phyloP scores from a whole-genome alignment of 2,888 invertebrate species.

The Drosophila pseudotakahashii region DNA sequence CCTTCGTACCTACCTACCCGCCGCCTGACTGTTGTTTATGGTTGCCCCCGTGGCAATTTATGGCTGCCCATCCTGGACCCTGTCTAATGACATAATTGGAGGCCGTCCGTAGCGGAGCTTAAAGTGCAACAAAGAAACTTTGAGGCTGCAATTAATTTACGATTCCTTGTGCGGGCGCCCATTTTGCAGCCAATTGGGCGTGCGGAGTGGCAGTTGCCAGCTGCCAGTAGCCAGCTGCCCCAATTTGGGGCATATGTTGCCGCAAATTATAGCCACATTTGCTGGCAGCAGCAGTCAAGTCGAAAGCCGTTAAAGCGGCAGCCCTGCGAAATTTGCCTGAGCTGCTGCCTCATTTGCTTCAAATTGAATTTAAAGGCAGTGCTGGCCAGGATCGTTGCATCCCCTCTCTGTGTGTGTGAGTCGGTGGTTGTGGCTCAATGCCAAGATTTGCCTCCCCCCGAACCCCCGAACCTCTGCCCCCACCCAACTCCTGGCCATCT shows the following conservation, averaged over 20 bases:
- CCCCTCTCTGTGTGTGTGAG: conserved; percentile 55
- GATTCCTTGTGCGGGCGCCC: conserved; percentile 48
- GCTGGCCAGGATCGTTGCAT: conserved; percentile 23
- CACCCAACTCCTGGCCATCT: conserved; percentile 9
- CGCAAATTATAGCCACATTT: conserved; percentile 55
- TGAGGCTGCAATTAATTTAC: conserved; percentile 59
- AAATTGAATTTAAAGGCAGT: conserved; percentile 68
- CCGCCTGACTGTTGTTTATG: conserved; percentile 49
- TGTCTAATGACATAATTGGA: conserved; percentile 59
- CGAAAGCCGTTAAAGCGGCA: conserved; percentile 66
- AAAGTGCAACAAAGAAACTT: conserved; percentile 32
- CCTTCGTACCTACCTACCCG: too few species aligned
- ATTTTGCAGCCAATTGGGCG: conserved; percentile 46
- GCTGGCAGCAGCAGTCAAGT: conserved; percentile 58
- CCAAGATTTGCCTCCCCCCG: conserved; percentile 54
- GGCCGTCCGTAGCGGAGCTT: conserved; percentile 22
- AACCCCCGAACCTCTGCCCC: neutral
- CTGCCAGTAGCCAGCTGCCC: conserved; percentile 51
- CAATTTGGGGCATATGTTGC: conserved; percentile 49
- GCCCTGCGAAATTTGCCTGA: conserved; percentile 57
- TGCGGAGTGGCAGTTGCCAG: conserved; percentile 39
- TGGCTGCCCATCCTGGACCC: conserved; percentile 45
- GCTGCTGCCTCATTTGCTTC: conserved; percentile 52
- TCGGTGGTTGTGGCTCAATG: conserved; percentile 64
- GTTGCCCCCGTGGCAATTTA: conserved; percentile 52